Conservation (phyloP, 1,140 invertebrate species). For the Physella acuta region DNA sequence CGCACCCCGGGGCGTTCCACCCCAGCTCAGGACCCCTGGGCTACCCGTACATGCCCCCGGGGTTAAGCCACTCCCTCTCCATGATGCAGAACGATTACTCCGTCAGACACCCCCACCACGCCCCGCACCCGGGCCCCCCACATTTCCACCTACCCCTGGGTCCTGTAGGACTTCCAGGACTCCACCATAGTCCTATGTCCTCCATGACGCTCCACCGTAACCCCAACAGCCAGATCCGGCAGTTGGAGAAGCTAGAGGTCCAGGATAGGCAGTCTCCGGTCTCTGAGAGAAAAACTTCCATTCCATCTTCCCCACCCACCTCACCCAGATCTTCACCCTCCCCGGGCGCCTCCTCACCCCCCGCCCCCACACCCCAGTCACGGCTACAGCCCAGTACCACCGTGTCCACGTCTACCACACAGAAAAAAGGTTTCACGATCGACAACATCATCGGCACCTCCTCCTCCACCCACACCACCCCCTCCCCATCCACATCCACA, state of each 20-base stretch:
- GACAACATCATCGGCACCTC: conserved; percentile 55
- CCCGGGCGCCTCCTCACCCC: conserved; percentile 15
- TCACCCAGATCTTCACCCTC: conserved; percentile 5
- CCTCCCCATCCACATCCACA: conserved; percentile 12
- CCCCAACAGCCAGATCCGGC: conserved; percentile 4
- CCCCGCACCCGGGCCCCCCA: conserved; percentile 14
- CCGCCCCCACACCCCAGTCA: background rate
- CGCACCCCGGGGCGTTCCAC: conserved; percentile 29
- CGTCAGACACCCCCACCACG: background rate
- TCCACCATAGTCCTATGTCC: conserved; percentile 1
- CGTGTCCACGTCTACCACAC: conserved; percentile 32
- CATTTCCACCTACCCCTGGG: conserved; percentile 19
- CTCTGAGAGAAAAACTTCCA: conserved; percentile 17
- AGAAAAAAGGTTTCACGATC: conserved; percentile 52
- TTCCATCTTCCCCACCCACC: conserved; percentile 6
- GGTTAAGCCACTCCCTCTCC: conserved; percentile 27
- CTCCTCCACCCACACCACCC: conserved; percentile 24
- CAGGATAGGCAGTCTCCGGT: conserved; percentile 8
- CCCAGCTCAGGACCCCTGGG: conserved; percentile 19
- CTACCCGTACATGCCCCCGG: conserved; percentile 32
- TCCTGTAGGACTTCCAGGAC: conserved; percentile 8
- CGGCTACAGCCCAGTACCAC: conserved; percentile 5
- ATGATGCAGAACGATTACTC: conserved; percentile 32
- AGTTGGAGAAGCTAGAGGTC: conserved; percentile 12
- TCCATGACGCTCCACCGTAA: conserved; percentile 2